These are phyloP conservation scores for Luidia sarsii DNA, from an alignment of 53 echinoderm and acorn worm species.

Conservation along the genomic window DNA sequence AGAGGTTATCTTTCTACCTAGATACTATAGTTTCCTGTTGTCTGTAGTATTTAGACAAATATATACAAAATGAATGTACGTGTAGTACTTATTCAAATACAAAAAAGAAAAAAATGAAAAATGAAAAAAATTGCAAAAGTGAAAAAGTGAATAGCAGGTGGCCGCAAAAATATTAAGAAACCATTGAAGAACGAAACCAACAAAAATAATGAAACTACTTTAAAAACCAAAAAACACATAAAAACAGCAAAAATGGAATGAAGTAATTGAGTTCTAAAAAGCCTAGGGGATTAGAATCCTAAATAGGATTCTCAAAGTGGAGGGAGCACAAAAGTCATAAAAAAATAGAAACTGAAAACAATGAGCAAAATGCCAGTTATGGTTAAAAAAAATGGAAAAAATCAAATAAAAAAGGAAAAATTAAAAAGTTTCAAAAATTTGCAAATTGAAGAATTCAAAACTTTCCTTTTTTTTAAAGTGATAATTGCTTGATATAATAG, in stretches of 20 bases:
- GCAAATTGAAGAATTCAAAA: constrained; percentile 18
- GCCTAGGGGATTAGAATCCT: no score
- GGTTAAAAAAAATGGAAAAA: neutral
- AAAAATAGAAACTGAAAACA: neutral
- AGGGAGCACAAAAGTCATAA: neutral
- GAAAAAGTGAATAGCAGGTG: neutral
- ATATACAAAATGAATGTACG: no score
- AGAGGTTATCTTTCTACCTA: no score
- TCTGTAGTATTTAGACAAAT: constrained; percentile 13
- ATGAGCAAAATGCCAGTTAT: neutral
- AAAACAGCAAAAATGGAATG: constrained; percentile 18
- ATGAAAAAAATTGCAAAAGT: constrained; percentile 36
- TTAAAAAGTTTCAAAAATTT: neutral
- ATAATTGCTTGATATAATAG: no score
- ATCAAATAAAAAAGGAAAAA: neutral
- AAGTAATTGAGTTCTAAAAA: neutral
- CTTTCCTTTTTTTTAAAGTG: neutral
- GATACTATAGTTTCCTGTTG: constrained; percentile 19
- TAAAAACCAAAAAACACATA: constrained; percentile 6
- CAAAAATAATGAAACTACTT: neutral
- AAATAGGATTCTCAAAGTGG: neutral
- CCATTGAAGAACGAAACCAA: neutral
- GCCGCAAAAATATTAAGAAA: no score
- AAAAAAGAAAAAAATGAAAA: neutral
- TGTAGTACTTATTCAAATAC: no score